Conservation (phyloP, 2,113 vertebrate species). For the Tenrec ecaudatus region DNA sequence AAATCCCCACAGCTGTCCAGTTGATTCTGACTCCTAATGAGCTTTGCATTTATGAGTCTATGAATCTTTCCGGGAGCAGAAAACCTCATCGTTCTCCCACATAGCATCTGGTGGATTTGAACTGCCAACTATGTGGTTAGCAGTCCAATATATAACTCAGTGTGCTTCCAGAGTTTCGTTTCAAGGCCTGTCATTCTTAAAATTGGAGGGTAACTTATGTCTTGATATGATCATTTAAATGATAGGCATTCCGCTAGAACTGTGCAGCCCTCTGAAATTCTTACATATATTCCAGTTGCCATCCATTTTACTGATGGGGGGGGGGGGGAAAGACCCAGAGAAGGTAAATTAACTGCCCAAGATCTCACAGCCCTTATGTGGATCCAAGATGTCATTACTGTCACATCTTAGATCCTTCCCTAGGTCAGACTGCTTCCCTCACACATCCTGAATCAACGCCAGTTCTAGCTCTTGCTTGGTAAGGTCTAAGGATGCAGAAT, state of each 20-base stretch:
- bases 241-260: background rate
- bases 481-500: background rate
- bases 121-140: too few species aligned
- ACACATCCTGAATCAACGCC: background rate
- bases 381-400: too few species aligned
- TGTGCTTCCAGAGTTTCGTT: too few species aligned
- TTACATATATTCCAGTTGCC: background rate
- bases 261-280: background rate
- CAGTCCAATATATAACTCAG: too few species aligned
- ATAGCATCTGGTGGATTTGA: too few species aligned
- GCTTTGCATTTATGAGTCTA: too few species aligned
- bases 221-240: background rate
- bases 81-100: too few species aligned
- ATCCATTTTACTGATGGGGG: background rate
- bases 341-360: background rate
- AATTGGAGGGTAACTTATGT: background rate
- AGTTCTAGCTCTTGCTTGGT: background rate
- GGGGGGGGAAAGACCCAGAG: background rate
- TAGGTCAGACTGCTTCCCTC: too few species aligned
- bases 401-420: background rate
- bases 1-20: too few species aligned
- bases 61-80: too few species aligned
- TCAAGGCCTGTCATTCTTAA: background rate
- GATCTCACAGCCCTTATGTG: background rate
- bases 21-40: too few species aligned